These are phyloP conservation scores for Paguma larvata DNA, from an alignment of 2,797 vertebrate genomes.

Conservation along the genomic window DNA sequence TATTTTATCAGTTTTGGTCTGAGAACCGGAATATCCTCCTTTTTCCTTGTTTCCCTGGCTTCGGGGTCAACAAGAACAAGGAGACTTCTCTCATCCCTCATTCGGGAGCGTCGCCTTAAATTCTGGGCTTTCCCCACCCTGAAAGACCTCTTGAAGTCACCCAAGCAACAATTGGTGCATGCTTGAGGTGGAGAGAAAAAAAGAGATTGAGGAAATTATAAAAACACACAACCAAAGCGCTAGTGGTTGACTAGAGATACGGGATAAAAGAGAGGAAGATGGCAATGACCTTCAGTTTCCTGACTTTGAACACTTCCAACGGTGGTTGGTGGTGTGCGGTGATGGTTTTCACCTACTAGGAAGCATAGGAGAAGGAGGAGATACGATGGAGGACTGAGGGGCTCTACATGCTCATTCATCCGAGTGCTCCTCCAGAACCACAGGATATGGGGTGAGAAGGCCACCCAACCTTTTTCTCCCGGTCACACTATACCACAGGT, in stretches of 20 bases:
- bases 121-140: neutral
- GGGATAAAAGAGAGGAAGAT: neutral
- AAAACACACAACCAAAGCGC: neutral
- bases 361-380: neutral
- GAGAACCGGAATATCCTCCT: neutral
- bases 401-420: neutral
- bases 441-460: neutral
- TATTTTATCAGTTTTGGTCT: neutral
- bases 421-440: neutral
- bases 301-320: neutral
- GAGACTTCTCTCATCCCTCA: neutral
- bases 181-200: neutral
- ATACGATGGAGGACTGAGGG: neutral
- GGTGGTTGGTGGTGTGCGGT: neutral
- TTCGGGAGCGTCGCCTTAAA: neutral
- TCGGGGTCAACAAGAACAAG: neutral
- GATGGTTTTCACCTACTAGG: neutral
- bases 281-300: neutral
- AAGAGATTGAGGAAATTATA: neutral
- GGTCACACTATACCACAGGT: neutral
- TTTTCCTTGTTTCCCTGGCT: neutral
- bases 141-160: neutral
- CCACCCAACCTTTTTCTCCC: neutral
- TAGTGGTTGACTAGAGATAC: neutral
- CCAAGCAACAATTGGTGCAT: neutral